Conservation (phyloP, 2,888 invertebrate species). For the Neoaliturus tenellus region DNA sequence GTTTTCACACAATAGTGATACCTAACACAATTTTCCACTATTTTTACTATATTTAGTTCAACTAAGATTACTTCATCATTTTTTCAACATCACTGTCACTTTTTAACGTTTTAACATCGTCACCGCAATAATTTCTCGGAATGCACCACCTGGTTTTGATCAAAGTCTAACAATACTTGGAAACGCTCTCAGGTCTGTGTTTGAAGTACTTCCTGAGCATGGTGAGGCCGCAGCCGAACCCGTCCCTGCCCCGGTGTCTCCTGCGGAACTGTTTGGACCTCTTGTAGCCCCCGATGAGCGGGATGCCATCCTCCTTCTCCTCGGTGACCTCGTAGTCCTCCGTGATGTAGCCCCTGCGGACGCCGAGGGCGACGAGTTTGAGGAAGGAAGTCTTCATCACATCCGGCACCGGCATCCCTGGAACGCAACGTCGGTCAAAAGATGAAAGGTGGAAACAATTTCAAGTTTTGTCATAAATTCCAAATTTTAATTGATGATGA, state of each 20-base stretch:
- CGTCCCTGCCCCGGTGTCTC: not conserved
- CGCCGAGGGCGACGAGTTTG: not conserved
- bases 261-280: not conserved
- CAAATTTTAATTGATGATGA: too few species aligned
- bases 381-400: not conserved
- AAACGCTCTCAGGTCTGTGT: not conserved
- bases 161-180: not conserved
- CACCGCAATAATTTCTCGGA: too few species aligned
- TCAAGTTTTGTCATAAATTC: too few species aligned
- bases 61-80: too few species aligned
- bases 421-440: not conserved
- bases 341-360: not conserved
- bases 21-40: too few species aligned
- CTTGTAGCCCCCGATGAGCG: not conserved
- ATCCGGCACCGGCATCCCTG: not conserved
- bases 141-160: too few species aligned
- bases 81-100: too few species aligned
- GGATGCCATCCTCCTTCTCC: conserved; percentile 4
- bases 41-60: too few species aligned
- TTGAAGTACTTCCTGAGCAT: not conserved
- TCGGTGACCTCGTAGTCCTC: not conserved
- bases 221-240: not conserved
- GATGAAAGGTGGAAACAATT: too few species aligned
- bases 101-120: too few species aligned
- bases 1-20: too few species aligned